Conservation (phyloP, 2,113 vertebrate species). For the Andinoacara biseriatus region DNA sequence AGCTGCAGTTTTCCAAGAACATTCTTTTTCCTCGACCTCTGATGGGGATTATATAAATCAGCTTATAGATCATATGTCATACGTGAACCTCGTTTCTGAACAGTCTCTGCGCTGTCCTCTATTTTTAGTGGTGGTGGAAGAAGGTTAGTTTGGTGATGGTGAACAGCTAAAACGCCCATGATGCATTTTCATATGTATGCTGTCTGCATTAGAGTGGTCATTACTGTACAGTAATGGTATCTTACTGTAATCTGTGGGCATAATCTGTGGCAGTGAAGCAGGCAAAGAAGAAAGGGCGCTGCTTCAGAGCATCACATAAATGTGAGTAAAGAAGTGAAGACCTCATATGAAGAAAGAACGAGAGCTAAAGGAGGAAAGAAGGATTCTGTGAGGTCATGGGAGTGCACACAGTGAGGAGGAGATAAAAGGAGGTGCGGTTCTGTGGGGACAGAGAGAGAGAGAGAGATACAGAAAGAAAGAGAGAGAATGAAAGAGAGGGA, state of each 20-base stretch:
- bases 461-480: conserved; percentile 32
- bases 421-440: conserved; percentile 66
- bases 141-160: background rate
- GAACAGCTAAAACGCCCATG: background rate
- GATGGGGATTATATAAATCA: background rate
- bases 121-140: too few relatives aligned
- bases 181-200: background rate
- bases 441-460: conserved; percentile 51
- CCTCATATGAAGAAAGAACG: conserved; percentile 24
- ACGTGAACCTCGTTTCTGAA: fast-evolving
- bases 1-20: background rate
- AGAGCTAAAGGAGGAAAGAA: conserved; percentile 27
- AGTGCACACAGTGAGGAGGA: conserved; percentile 55
- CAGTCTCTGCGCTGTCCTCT: background rate
- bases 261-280: background rate
- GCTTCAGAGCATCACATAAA: background rate
- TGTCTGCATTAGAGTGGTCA: background rate
- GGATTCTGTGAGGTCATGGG: conserved; percentile 54
- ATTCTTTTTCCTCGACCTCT: background rate
- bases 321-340: conserved; percentile 28
- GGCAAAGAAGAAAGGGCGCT: background rate
- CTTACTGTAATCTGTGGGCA: background rate
- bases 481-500: conserved; percentile 47
- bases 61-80: background rate
- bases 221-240: background rate